Conservation (phyloP, 2,113 vertebrate genomes). For the Mormyrus iriodes region DNA sequence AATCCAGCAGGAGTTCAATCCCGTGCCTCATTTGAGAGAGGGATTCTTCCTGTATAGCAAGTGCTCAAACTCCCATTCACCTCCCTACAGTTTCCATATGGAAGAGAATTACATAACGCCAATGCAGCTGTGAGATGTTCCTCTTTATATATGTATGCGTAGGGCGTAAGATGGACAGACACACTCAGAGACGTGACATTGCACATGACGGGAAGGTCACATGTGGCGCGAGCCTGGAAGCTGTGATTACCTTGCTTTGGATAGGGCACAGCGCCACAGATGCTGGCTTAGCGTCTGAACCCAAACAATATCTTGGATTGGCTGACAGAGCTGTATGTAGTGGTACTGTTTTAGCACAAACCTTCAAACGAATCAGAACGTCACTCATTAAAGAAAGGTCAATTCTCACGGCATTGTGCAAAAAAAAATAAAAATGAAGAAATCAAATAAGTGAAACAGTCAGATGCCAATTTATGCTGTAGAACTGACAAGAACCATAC, state of each 20-base stretch:
- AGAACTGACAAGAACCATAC: slow-evolving; percentile 2
- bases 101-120: slow-evolving; percentile 50
- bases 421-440: not conserved
- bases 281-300: slow-evolving; percentile 75
- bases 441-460: not conserved
- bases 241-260: slow-evolving; percentile 64
- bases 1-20: slow-evolving; percentile 18
- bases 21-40: slow-evolving; percentile 38
- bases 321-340: slow-evolving; percentile 75
- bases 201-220: slow-evolving; percentile 36
- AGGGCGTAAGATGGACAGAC: slow-evolving; percentile 25
- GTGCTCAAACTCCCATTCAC: slow-evolving; percentile 29
- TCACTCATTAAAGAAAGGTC: slow-evolving; percentile 59
- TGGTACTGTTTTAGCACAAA: slow-evolving; percentile 73
- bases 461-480: slow-evolving; percentile 10
- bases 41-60: slow-evolving; percentile 40
- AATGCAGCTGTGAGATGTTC: slow-evolving; percentile 7
- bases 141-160: slow-evolving; percentile 26
- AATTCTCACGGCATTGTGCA: slow-evolving; percentile 21
- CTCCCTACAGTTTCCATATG: slow-evolving; percentile 57
- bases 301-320: slow-evolving; percentile 72
- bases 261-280: slow-evolving; percentile 69
- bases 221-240: not conserved
- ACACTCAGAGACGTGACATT: slow-evolving; percentile 29
- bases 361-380: slow-evolving; percentile 70